Evolutionary conservation across 37 sponge, comb jelly and placozoan species (phyloP).

Genomic region (Amphimedon queenslandica): DNA sequence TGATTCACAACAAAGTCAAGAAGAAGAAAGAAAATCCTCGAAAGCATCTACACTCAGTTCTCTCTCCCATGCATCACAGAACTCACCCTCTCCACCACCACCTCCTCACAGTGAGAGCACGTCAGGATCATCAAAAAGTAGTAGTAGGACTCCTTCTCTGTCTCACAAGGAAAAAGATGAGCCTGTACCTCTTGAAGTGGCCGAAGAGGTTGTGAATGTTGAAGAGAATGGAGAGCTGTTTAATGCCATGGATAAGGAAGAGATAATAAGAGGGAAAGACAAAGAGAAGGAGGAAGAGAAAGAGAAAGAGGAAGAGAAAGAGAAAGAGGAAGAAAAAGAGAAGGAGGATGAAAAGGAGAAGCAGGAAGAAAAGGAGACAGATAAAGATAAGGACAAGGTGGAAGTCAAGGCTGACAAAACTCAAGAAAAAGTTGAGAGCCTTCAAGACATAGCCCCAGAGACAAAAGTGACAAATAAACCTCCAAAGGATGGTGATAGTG

Average conservation of each 20-base stretch:
- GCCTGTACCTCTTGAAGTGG: neutral
- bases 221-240: too few species aligned
- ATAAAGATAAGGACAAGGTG: too few species aligned
- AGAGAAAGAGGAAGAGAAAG: neutral
- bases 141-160: neutral
- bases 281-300: neutral
- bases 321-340: neutral
- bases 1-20: neutral
- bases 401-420: too few species aligned
- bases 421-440: too few species aligned
- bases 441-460: too few species aligned
- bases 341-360: neutral
- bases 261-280: neutral
- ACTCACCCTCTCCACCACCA: neutral
- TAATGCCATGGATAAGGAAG: neutral
- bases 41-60: neutral
- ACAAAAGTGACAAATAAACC: too few species aligned
- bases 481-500: neutral
- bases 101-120: neutral
- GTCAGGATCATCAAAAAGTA: neutral
- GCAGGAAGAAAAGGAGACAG: neutral
- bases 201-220: too few species aligned
- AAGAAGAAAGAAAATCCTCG: neutral
- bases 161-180: neutral
- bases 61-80: neutral